These are phyloP conservation scores for Actinopyga echinites DNA, from an alignment of 53 echinoderm and acorn worm species.

Conservation along the genomic window DNA sequence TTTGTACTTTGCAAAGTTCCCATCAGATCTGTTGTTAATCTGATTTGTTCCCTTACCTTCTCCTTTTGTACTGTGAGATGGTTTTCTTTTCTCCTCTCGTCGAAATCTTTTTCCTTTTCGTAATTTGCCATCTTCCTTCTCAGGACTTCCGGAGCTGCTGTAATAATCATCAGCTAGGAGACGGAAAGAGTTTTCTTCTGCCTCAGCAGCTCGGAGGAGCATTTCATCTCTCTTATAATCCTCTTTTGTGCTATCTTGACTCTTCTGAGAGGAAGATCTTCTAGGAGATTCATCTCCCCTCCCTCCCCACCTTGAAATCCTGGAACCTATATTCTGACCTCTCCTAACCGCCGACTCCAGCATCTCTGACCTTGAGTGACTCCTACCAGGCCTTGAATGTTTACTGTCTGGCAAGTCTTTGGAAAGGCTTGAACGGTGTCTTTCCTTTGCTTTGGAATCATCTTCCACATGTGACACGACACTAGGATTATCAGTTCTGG, in stretches of 20 bases:
- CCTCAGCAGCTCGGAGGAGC: not conserved
- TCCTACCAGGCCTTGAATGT: not conserved
- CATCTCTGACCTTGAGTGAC: not conserved
- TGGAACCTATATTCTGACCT: slow-evolving; percentile 3
- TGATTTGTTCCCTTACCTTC: not conserved
- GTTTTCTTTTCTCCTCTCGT: not conserved
- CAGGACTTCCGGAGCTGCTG: slow-evolving; percentile 32
- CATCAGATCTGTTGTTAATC: not conserved
- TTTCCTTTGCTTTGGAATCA: not conserved
- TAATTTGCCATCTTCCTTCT: not conserved
- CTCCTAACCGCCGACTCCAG: not conserved
- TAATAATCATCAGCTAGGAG: slow-evolving; percentile 43
- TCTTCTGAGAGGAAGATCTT: not conserved
- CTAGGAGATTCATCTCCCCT: slow-evolving; percentile 1
- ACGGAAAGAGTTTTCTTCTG: not conserved
- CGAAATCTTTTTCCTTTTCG: not conserved
- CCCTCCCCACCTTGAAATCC: slow-evolving; percentile 22
- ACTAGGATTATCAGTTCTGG: not conserved
- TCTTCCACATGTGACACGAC: not conserved
- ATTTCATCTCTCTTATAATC: not conserved
- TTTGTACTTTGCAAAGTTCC: not conserved
- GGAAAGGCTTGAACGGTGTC: not conserved
- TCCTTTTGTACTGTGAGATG: not conserved
- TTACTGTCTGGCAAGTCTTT: not conserved
- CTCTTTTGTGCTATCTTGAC: not conserved